Base-by-base conservation (phyloP, 1,140 invertebrate genomes). In the Aleiodes sp. region DNA sequence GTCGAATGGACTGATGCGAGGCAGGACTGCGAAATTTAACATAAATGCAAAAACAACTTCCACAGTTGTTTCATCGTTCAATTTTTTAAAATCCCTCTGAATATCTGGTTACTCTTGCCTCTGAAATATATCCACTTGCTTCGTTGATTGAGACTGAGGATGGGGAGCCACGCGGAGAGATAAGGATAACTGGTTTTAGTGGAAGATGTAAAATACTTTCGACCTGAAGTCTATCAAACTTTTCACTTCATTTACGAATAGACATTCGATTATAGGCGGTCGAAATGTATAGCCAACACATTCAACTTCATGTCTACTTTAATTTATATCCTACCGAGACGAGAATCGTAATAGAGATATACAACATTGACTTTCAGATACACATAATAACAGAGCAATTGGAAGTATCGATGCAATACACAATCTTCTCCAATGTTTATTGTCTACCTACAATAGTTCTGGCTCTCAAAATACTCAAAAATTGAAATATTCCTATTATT, bases 1-100 rank as follows among this genome's bases (percentile, higher is more conserved):
- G 78, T 88, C 85, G 83, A 92, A 92, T 68, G 90, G 89, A 76
- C 87, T 89, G 81, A 93, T 91, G 76, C 89, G 87, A 70, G 92
- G 92, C 68, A 90, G 85, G 78, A 93, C 92, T 93, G 89, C 78
- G 89, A 90, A 52, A 52, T 52, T 85, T 72, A 84, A 74, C 39
- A 24, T 64, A 41, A 57, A 59, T 65, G 24, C 52, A 66, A 10
- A 29, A 21, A 59, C 19, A 26, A 12, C 24, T 57, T 24, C 16
- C 9, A 37, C n/a, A n/a, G n/a, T n/a, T n/a, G n/a, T n/a, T n/a
- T n/a, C n/a, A n/a, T n/a, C n/a, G n/a, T n/a, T n/a, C n/a, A n/a
- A n/a, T n/a, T n/a, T n/a, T n/a, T n/a, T n/a, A n/a, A n/a, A n/a
- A n/a, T n/a, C n/a, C n/a, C n/a, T n/a, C n/a, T n/a, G n/a, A n/a